Base-by-base conservation (phyloP, 2,113 vertebrate species). In the Coregonus clupeaformis region DNA sequence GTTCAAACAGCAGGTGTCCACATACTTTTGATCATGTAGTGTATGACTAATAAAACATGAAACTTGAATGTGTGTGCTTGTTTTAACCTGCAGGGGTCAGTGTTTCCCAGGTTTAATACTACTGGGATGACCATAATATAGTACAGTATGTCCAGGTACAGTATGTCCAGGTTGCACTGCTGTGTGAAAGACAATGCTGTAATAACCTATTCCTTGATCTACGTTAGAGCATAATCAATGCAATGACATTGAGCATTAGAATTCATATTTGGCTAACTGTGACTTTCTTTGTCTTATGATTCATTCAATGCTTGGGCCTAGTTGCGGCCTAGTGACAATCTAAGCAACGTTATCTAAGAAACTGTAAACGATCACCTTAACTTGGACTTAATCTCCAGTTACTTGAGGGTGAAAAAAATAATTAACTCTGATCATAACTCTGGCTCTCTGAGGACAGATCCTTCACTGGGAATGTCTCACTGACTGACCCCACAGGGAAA, bases 11-110 rank as follows among this genome's bases (percentile, higher is more conserved):
- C 36, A 11, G 9, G 7, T 11, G 36, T 42, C 36, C 36, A 42
- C 36, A 11, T 42, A 42, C 36, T 42, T 42, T 42, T 42, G 36
- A 2, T 42, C 9, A 42, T 42, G 2, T 11, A 3, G 36, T 42
- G 1, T 16, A 64, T 45, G 3, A 30, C 14, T 49, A 16, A 18
- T 27, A 11, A 16, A 64, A 24, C 6, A 16, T 64, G 18, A 32
- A 9, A 29, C 36, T 25, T 65, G 18, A 29, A 6, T 9, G 3
- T 77, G 85, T 18, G 42, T 68, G 47, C 83, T 60, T 30, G 0
- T 3, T 64, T 20, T 74, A 77, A 88, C 91, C 92, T 91, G 85
- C 84, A 92, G 92, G 88, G 90, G 93, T 89, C 92, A 92, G 85
- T 88, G 81, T 90, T 90, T 80, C 82, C 78, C 80, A 79, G 80